Conservation (phyloP, 1,140 invertebrate species). For the Limonius californicus region DNA sequence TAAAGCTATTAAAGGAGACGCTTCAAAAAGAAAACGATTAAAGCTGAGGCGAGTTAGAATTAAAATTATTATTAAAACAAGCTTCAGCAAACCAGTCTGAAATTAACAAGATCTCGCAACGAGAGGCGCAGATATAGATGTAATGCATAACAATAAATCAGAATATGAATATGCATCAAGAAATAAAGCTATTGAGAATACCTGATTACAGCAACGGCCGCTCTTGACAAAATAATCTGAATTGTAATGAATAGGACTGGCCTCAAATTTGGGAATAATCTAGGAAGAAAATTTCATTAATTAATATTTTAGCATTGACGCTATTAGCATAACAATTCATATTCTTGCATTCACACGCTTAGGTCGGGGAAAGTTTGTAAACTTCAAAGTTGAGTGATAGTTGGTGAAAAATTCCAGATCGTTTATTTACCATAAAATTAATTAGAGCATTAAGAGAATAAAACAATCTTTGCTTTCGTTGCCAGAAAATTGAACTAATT, state of each 20-base stretch:
- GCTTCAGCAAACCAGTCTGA: constrained; percentile 21
- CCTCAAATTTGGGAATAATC: constrained; percentile 4
- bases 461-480: no score
- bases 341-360: no score
- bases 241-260: constrained; percentile 10
- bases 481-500: no score
- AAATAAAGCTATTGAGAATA: constrained; percentile 30
- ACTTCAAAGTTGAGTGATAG: no score
- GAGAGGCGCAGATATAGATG: constrained; percentile 29
- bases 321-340: no score
- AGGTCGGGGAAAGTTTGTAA: no score
- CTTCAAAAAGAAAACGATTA: constrained; percentile 25
- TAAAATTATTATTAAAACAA: constrained; percentile 20
- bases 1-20: constrained; percentile 14
- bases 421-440: no score
- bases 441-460: no score
- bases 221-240: constrained; percentile 15
- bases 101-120: constrained; percentile 26
- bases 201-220: constrained; percentile 22
- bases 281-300: constrained; percentile 11
- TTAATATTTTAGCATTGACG: background rate
- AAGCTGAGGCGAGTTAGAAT: constrained; percentile 17
- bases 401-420: no score
- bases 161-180: constrained; percentile 29
- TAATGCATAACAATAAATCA: constrained; percentile 33